phyloP scores from a whole-genome alignment of 2,888 invertebrate species.

The Scelioninae gen. 2 region DNA sequence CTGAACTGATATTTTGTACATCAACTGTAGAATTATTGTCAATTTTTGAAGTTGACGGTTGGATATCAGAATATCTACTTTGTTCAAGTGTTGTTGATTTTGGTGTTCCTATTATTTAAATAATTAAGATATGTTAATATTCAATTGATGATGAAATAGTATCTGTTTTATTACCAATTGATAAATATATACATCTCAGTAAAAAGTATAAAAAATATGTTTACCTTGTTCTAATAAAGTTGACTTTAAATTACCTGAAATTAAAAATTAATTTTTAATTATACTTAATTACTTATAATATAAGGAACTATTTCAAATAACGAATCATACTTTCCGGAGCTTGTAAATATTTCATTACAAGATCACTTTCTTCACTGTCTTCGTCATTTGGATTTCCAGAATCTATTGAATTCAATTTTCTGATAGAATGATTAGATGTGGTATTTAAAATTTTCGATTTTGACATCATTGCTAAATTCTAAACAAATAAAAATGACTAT shows the following conservation, averaged over 20 bases:
- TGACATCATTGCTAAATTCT: conserved; percentile 78
- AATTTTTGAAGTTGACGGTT: conserved; percentile 21
- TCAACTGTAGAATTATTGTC: conserved; percentile 26
- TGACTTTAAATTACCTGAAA: not conserved
- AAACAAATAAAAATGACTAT: conserved; percentile 45
- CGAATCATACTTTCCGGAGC: conserved; percentile 38
- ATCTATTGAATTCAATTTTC: conserved; percentile 25
- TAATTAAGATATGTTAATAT: no score
- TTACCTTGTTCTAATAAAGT: not conserved
- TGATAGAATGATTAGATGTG: conserved; percentile 15
- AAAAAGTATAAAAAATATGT: no score
- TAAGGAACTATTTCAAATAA: not conserved
- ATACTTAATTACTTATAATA: not conserved
- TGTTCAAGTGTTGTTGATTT: not conserved
- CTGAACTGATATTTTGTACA: conserved; percentile 62
- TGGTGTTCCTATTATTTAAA: no score
- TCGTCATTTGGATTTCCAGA: conserved; percentile 37
- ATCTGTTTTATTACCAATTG: no score
- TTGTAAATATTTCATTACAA: conserved; percentile 57
- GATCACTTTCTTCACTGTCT: conserved; percentile 50
- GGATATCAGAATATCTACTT: not conserved
- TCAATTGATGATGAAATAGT: no score
- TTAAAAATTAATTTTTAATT: not conserved
- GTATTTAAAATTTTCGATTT: conserved; percentile 66
- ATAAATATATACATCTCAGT: no score